Percentiles rank a stretch among this genome's conserved stretches.
These are phyloP conservation scores for Pandemis cinnamomeana DNA, from an alignment of 2,888 invertebrate species.

Conservation along the genomic window DNA sequence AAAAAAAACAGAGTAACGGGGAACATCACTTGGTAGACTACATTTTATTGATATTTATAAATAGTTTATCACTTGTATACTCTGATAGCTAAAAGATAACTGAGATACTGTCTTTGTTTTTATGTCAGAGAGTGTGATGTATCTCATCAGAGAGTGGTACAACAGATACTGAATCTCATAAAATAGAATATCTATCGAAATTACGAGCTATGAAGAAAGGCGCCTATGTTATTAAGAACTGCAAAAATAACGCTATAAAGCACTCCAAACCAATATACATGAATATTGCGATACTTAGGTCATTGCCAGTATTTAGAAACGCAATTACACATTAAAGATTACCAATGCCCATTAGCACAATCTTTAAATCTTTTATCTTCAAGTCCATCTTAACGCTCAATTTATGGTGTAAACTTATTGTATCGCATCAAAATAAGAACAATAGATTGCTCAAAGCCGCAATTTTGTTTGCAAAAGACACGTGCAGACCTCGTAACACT, in stretches of 20 bases:
- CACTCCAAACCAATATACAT: no score
- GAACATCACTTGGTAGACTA: not conserved
- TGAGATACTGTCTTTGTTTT: no score
- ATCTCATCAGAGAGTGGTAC: no score
- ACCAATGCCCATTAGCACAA: conserved; percentile 19
- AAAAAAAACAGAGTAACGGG: not conserved
- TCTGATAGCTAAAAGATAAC: no score
- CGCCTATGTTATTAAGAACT: no score
- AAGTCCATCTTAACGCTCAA: conserved; percentile 1
- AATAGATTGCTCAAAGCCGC: conserved; percentile 36
- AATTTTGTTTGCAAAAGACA: conserved; percentile 28
- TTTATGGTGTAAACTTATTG: conserved; percentile 20
- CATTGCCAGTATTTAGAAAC: not conserved
- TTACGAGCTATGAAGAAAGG: no score
- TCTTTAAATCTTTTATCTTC: conserved; percentile 18
- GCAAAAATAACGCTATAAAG: no score
- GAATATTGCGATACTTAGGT: no score
- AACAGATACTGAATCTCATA: no score
- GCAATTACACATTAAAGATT: conserved; percentile 5
- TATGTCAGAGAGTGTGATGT: no score
- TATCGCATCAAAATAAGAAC: conserved; percentile 37
- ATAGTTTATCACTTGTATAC: no score
- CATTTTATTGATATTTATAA: not conserved
- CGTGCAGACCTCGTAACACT: conserved; percentile 35
- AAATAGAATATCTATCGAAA: no score